These are phyloP conservation scores for Pteronura brasiliensis DNA, from an alignment of 2,113 vertebrate species.

Conservation along the genomic window DNA sequence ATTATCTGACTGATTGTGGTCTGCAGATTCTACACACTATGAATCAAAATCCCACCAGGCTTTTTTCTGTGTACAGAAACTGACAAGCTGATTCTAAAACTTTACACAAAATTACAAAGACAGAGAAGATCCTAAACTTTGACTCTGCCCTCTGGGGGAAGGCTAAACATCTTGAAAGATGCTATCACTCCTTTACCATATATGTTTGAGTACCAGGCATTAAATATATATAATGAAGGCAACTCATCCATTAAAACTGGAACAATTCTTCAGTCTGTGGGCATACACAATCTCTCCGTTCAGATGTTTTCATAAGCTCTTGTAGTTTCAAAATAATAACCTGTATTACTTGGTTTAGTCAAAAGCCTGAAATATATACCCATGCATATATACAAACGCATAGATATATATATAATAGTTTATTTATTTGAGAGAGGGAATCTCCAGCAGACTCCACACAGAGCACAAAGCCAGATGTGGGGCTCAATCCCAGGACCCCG, in stretches of 20 bases:
- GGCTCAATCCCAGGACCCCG: neutral
- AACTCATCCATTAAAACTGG: neutral
- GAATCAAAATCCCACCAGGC: neutral
- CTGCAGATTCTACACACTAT: neutral
- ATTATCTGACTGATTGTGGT: neutral
- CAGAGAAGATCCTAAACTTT: neutral
- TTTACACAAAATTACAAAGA: neutral
- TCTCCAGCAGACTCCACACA: neutral
- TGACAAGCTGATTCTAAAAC: neutral
- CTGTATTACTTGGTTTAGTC: neutral
- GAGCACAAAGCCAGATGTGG: neutral
- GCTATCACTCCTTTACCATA: neutral
- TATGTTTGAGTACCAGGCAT: neutral
- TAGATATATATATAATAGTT: too few species aligned
- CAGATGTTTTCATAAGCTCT: neutral
- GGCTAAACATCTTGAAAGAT: neutral
- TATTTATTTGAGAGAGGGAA: neutral
- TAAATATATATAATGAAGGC: neutral
- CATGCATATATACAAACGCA: too few species aligned
- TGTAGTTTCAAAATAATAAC: neutral
- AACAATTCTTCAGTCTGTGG: neutral
- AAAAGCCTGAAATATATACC: neutral
- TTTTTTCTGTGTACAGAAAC: neutral
- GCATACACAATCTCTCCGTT: neutral
- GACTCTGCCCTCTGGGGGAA: neutral